Conservation (phyloP, 2,888 invertebrate genomes). For the Philopedon plagiatum region DNA sequence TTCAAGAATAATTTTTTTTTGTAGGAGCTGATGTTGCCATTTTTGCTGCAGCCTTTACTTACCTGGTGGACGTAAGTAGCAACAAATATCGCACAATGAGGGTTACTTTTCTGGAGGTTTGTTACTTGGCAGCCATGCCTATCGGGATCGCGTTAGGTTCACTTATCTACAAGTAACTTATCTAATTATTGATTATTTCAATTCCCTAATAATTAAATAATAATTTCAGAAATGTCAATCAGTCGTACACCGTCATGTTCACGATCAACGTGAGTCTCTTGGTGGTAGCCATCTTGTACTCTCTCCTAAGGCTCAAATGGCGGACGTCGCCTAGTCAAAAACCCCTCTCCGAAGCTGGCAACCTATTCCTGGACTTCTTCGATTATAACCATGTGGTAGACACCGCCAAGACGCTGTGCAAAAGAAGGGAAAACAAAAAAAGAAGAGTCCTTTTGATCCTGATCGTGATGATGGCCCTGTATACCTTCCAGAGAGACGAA, state of each 20-base stretch:
- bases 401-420: conserved; percentile 76
- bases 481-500: conserved; percentile 89
- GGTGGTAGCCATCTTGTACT: conserved; percentile 76
- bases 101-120: conserved; percentile 86
- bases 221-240: conserved; percentile 67
- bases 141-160: conserved; percentile 82
- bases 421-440: conserved; percentile 72
- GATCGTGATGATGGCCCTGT: conserved; percentile 82
- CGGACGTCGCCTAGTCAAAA: conserved; percentile 78
- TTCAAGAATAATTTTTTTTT: neutral
- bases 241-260: conserved; percentile 83
- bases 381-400: conserved; percentile 77
- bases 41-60: conserved; percentile 84
- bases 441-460: conserved; percentile 78
- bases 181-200: no score
- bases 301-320: conserved; percentile 78
- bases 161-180: conserved; percentile 31
- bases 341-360: conserved; percentile 72
- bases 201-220: no score
- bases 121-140: conserved; percentile 88
- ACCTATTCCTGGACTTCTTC: conserved; percentile 79
- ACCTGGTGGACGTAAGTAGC: conserved; percentile 84
- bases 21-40: conserved; percentile 81
- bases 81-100: conserved; percentile 80
- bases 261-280: conserved; percentile 77